Evolutionary conservation across 2,888 invertebrate genomes (phyloP).

Genomic region (Autographa gamma): DNA sequence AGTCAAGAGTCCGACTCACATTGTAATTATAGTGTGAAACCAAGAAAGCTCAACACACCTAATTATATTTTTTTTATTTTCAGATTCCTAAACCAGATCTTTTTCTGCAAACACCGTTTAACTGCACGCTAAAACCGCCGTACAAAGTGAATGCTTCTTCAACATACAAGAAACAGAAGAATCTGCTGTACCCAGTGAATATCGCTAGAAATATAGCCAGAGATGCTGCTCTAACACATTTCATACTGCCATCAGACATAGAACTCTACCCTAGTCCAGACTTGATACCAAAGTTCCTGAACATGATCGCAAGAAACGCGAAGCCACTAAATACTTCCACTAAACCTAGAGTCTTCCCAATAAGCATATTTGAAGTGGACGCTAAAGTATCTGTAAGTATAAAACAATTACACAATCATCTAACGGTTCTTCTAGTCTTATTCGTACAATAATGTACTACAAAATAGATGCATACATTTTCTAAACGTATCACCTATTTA

Average conservation of each 20-base stretch:
- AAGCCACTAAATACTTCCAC: constrained; percentile 89
- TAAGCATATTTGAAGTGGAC: constrained; percentile 96
- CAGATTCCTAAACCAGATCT: constrained; percentile 91
- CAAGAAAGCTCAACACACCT: too few species aligned
- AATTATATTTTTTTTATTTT: constrained; percentile 58
- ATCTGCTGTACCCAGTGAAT: constrained; percentile 96
- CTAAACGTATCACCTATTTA: constrained; percentile 11
- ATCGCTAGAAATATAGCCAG: constrained; percentile 97
- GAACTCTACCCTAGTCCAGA: constrained; percentile 96
- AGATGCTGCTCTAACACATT: constrained; percentile 94
- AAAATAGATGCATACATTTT: background rate
- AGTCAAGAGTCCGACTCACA: background rate
- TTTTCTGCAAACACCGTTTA: constrained; percentile 90
- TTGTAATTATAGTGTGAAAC: background rate
- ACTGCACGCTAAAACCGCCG: constrained; percentile 92
- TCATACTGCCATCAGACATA: constrained; percentile 95
- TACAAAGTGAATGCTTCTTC: constrained; percentile 90
- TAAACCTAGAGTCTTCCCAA: constrained; percentile 93
- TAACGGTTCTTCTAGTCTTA: too few species aligned
- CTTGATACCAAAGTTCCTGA: constrained; percentile 93
- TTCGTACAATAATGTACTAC: too few species aligned
- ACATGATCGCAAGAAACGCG: constrained; percentile 93
- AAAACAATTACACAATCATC: background rate
- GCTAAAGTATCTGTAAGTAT: constrained; percentile 79
- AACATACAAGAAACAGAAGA: constrained; percentile 94